Base-by-base conservation (phyloP, 2,888 invertebrate genomes). In the Operophtera brumata region DNA sequence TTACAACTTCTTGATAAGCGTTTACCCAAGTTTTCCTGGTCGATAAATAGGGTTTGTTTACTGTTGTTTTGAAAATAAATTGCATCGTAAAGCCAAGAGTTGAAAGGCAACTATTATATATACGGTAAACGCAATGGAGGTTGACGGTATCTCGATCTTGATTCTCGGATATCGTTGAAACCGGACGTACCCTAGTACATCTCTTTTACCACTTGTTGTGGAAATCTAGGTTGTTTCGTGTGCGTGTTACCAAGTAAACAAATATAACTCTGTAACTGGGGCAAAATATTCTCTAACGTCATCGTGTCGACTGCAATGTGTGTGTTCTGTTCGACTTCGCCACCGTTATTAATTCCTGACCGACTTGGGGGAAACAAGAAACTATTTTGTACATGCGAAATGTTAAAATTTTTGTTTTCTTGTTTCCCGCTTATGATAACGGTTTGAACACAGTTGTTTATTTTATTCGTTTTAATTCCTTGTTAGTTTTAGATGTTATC, bases 291-390 rank as follows among this genome's bases (percentile, higher is more conserved):
- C 44, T 65, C 59, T 54, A 61, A 46, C 53, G 50, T 32, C 45
- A 50, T 53, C 49, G 54, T 56, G 56, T 64, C 62, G 64, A 47
- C 61, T 67, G 60, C 54, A 42, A 49, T 63, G 59, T 64, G 61
- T 63, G 59, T 64, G 61, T 67, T 61, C 54, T 47, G 46, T 64
- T 26, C 57, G 58, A 54, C 54, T 50, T 57, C 20, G 53, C 47
- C 41, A 67, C 67, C 71, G 68, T 64, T 68, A 64, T 70, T 71
- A 68, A 67, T 65, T 63, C 63, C 30, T 69, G 66, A 65, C 69
- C 67, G 51, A 73, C 59, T 69, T 71, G 46, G 42, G 41, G 42
- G 42, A 42, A 52, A 47, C 37, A 44, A 54, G 54, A 54, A 50
- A 49, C 43, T 12, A 48, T 43, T 45, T 52, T 41, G n/a, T 14